Conservation (phyloP, 1,140 invertebrate genomes). For the Coptotermes formosanus region DNA sequence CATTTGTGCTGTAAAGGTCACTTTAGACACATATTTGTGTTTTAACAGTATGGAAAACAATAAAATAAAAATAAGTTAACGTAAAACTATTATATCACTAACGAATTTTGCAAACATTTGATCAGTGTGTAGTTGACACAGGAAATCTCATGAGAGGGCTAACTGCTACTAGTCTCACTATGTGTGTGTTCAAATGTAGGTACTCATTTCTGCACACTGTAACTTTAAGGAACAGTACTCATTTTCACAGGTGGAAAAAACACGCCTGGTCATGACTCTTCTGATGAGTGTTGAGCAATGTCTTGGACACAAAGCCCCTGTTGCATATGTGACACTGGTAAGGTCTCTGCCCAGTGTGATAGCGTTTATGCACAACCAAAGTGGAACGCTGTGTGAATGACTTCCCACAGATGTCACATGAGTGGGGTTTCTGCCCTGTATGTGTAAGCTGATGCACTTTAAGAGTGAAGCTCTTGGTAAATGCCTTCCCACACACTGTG, state of each 20-base stretch:
- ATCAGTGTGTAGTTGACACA: no score
- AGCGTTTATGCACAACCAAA: conserved; percentile 71
- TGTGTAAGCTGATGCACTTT: conserved; percentile 58
- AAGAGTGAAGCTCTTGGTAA: conserved; percentile 65
- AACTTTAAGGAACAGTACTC: no score
- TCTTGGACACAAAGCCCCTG: conserved; percentile 53
- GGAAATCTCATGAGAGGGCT: no score
- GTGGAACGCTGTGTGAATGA: conserved; percentile 76
- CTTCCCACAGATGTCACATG: conserved; percentile 63
- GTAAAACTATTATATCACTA: no score
- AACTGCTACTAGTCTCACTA: no score
- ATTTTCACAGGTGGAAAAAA: background rate
- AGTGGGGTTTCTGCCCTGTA: conserved; percentile 52
- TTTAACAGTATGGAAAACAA: no score
- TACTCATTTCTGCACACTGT: no score
- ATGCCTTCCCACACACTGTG: conserved; percentile 47
- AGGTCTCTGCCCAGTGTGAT: conserved; percentile 74
- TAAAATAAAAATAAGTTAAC: no score
- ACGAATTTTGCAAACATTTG: no score
- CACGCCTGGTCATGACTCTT: conserved; percentile 18
- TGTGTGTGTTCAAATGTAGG: no score
- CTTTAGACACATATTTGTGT: no score
- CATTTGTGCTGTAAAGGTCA: no score
- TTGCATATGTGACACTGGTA: conserved; percentile 68
- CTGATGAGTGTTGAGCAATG: conserved; percentile 20